Base-by-base conservation (phyloP, 2,888 invertebrate genomes). In the Caenorhabditis japonica region DNA sequence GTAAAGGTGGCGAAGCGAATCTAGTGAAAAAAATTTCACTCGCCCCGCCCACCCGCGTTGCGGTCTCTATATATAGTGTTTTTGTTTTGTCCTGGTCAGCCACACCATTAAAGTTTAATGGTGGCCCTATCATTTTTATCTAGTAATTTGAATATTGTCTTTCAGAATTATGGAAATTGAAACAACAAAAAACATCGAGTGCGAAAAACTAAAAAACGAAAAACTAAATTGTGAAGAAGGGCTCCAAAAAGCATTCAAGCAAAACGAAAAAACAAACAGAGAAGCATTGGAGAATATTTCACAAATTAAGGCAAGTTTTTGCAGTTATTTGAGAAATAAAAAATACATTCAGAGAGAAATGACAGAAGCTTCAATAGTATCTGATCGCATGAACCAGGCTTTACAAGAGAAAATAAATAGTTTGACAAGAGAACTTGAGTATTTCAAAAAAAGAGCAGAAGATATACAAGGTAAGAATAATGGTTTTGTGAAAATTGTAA, bases 401-500 rank as follows among this genome's bases (percentile, higher is more conserved):
- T 34, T 70, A 49, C 60, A 72, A 34, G 64, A 74, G 25, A 75
- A 73, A 41, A 46, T 61, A 0, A 70, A 75, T 8, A 76, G 55
- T 43, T 21, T 75, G 19, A 36, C 59, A 10, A 52, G 55, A 43
- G 77, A 80, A 49, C 53, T 74, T 12, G 77, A 76, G 17, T 39
- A 53, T 10, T 66, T 73, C 10, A 73, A 60, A 47, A 46, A 41
- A 43, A 56, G 66, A 17, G 61, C 75, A 36, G 70, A 75, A 34
- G 64, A 75, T 38, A 46, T 80, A 13, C 75, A 76, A 60, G 75
- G 78, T 77, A 43, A 34, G 13, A 25, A 27, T 21, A 46, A 51
- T 33, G 8, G 5, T 30, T 30, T 30, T 30, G 30, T 30, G 30
- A 30, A 30, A n/a, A n/a, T n/a, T n/a, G n/a, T n/a, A n/a, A n/a